phyloP scores from a whole-genome alignment of 2,888 invertebrate species.

The Ferdinandea cuprea region DNA sequence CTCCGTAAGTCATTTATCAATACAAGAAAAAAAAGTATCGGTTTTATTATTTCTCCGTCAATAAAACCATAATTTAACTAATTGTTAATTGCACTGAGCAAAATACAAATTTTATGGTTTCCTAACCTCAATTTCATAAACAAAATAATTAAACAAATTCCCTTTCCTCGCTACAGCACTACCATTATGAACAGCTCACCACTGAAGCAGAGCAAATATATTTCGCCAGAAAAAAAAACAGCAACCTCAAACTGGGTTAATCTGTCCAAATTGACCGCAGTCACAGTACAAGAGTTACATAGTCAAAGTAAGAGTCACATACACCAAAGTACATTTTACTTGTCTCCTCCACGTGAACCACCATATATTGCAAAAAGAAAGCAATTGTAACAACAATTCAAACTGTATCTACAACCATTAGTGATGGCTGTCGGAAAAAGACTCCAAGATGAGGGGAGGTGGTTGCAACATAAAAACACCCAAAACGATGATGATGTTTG shows the following conservation, averaged over 20 bases:
- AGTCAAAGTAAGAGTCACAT: neutral
- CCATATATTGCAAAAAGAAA: constrained; percentile 43
- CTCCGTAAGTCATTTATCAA: neutral
- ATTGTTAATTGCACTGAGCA: constrained; percentile 24
- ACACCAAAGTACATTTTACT: too few relatives aligned
- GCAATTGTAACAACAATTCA: constrained; percentile 10
- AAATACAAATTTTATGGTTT: constrained; percentile 8
- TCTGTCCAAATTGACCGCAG: constrained; percentile 58
- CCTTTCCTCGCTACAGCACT: neutral
- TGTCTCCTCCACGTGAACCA: constrained; percentile 6
- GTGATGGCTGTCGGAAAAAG: too few relatives aligned
- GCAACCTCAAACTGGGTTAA: constrained; percentile 53
- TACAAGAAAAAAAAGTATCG: neutral
- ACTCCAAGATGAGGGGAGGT: neutral
- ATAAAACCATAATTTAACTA: constrained; percentile 21
- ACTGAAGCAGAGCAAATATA: constrained; percentile 16
- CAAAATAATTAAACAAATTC: constrained; percentile 16
- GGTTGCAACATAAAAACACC: constrained; percentile 14
- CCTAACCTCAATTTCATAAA: constrained; percentile 41
- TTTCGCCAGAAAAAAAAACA: constrained; percentile 6
- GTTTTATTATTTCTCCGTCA: neutral
- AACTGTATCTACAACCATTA: neutral
- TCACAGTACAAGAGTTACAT: constrained; percentile 8
- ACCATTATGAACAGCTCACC: neutral
- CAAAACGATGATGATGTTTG: constrained; percentile 47